Base-by-base conservation (phyloP, 2,888 invertebrate genomes). In the Ichneumoninae sp. region DNA sequence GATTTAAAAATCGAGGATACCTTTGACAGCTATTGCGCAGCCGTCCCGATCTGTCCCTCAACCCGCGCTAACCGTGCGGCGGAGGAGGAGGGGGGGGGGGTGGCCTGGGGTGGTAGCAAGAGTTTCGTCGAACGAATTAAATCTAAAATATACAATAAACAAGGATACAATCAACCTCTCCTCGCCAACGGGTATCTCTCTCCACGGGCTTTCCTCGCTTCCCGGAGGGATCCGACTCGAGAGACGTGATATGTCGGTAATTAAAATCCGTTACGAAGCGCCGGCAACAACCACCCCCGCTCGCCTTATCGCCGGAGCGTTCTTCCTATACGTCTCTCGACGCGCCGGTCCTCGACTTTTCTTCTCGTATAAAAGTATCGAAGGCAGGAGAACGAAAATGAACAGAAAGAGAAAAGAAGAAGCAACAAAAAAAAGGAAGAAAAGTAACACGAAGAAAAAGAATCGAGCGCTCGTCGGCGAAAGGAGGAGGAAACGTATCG, bases 141-240 rank as follows among this genome's bases (percentile, higher is more conserved):
- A 93, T 93, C 90, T 93, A 92, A 93, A 93, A 93, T 93, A 93
- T 93, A 93, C 92, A 92, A 93, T 93, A 93, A 93, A 93, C 93
- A 92, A 91, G 92, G 89, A 91, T 90, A 92, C 92, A 93, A 93
- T 93, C 93, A 92, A 93, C 85, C 85, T 66, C 60, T 66, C 76
- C 65, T 81, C 50, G 66, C 70, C 44, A 44, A 4, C 16, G 16
- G 8, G 44, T 44, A 16, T 44, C 44, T 44, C 44, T 52, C 65
- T 54, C 52, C 36, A 36, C n/a, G 36, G 81, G 65, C 81, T 82
- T 63, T 83, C 69, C 76, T 81, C 57, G 44, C 84, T 74, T 83
- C 79, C 83, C 71, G 73, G 73, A 81, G 86, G 83, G 83, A 83
- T 86, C 83, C 73, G 86, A 87, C 86, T 87, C 83, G 85, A 82